Conservation (phyloP, 30 jellyfish, hydroid and myxozoan species). For the Aurelia sp. region DNA sequence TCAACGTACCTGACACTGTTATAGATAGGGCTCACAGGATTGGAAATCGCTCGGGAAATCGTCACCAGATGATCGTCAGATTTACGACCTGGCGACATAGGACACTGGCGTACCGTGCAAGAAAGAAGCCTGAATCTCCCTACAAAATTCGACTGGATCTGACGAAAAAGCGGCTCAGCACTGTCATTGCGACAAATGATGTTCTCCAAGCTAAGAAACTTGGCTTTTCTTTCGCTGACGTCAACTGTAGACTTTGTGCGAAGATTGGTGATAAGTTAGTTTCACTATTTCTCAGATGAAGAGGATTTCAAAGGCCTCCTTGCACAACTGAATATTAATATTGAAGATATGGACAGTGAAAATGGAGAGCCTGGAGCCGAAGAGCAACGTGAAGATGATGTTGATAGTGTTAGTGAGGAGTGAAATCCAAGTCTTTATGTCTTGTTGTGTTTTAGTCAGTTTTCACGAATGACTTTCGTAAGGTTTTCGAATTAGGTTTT, state of each 20-base stretch:
- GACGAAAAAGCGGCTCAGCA: conserved; percentile 44
- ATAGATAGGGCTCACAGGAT: no score
- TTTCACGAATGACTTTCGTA: conserved; percentile 45
- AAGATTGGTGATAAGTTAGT: not conserved
- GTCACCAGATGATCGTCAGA: no score
- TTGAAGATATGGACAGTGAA: conserved; percentile 62
- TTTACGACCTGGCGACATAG: no score
- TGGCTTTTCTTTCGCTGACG: no score
- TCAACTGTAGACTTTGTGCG: no score
- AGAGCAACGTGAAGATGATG: conserved; percentile 34
- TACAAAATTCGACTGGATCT: conserved; percentile 40
- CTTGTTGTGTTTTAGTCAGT: conserved; percentile 57
- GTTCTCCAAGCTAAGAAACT: not conserved
- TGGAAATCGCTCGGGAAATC: no score
- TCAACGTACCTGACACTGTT: no score
- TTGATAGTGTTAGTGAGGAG: conserved; percentile 47
- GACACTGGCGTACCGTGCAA: no score
- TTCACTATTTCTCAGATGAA: conserved; percentile 51
- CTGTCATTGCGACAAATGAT: conserved; percentile 21
- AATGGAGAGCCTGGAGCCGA: conserved; percentile 52
- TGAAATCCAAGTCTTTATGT: conserved; percentile 15
- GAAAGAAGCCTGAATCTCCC: not conserved
- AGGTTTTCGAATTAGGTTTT: conserved; percentile 15
- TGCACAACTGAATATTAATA: conserved; percentile 33
- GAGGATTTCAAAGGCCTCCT: conserved; percentile 63